Percentiles rank a stretch among this genome's conserved stretches.
Evolutionary conservation across 2,797 vertebrate species (phyloP).

Genomic region (Microtus agrestis): DNA sequence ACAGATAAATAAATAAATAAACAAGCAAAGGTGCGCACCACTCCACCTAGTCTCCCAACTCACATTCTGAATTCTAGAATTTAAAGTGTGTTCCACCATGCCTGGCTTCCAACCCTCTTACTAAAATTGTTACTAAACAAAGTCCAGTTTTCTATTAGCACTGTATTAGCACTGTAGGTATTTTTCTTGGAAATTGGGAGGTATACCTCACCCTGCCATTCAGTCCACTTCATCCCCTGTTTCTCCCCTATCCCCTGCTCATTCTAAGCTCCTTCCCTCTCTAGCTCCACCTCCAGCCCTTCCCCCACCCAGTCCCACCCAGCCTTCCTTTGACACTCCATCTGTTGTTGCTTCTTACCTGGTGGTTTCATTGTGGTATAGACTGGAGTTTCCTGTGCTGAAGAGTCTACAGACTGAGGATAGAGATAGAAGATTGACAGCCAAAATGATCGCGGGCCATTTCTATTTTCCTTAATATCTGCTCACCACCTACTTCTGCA

Average conservation of each 20-base stretch:
- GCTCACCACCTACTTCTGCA: background rate
- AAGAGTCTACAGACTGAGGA: background rate
- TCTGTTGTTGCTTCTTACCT: background rate
- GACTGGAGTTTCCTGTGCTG: background rate
- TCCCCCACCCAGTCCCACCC: background rate
- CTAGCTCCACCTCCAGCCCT: background rate
- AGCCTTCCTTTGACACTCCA: background rate
- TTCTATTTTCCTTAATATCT: background rate
- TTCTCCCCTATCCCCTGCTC: background rate
- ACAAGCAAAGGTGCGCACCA: background rate
- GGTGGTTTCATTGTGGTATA: background rate
- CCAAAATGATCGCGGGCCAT: background rate
- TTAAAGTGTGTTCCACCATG: background rate
- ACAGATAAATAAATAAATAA: too few species aligned
- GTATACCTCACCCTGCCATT: background rate
- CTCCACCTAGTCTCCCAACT: background rate
- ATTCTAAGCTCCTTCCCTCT: background rate
- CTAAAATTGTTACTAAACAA: background rate
- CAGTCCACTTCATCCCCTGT: background rate
- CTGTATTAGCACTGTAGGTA: background rate
- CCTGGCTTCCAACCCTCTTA: background rate
- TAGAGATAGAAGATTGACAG: background rate
- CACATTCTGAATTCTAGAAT: background rate
- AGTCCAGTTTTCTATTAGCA: background rate
- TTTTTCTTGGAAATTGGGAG: background rate